phyloP scores from a whole-genome alignment of 1,140 invertebrate species.

The Aphelenchoides avenae region DNA sequence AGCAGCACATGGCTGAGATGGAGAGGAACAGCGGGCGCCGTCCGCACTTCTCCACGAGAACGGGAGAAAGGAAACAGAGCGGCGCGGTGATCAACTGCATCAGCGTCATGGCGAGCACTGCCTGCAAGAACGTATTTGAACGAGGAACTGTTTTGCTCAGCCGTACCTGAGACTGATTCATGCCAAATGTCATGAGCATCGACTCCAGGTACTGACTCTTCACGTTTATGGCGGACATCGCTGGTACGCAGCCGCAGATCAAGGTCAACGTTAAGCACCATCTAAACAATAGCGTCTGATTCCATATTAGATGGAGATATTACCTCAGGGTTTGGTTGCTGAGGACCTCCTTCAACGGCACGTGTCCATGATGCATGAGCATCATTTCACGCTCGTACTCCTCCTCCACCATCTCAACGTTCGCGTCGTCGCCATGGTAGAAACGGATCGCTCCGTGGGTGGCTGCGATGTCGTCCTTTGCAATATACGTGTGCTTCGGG shows the following conservation, averaged over 20 bases:
- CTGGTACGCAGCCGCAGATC: conserved; percentile 17
- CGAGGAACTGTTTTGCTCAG: not conserved
- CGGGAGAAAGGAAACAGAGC: conserved; percentile 20
- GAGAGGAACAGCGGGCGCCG: conserved; percentile 21
- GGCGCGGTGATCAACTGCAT: conserved; percentile 17
- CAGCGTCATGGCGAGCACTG: conserved; percentile 23
- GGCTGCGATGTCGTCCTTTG: conserved; percentile 16
- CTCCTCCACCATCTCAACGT: conserved; percentile 13
- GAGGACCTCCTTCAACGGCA: conserved; percentile 23
- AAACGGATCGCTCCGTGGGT: conserved; percentile 17
- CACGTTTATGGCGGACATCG: conserved; percentile 21
- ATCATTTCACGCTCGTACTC: conserved; percentile 22
- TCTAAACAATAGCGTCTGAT: conserved; percentile 10
- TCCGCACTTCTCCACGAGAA: conserved; percentile 19
- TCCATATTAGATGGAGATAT: not conserved
- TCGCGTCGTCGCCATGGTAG: conserved; percentile 19
- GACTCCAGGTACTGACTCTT: conserved; percentile 39
- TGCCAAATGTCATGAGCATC: conserved; percentile 40
- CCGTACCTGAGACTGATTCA: conserved; percentile 16
- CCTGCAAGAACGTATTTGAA: conserved; percentile 11
- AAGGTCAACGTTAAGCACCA: conserved; percentile 33
- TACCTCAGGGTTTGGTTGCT: conserved; percentile 27
- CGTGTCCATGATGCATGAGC: conserved; percentile 12
- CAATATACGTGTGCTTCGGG: conserved; percentile 44
- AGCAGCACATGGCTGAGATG: conserved; percentile 11